A percentile compares a stretch with the other conserved stretches of the same genome.
These are phyloP conservation scores for Poeciliopsis paucimaculata DNA, from an alignment of 2,797 vertebrate species.

Conservation along the genomic window DNA sequence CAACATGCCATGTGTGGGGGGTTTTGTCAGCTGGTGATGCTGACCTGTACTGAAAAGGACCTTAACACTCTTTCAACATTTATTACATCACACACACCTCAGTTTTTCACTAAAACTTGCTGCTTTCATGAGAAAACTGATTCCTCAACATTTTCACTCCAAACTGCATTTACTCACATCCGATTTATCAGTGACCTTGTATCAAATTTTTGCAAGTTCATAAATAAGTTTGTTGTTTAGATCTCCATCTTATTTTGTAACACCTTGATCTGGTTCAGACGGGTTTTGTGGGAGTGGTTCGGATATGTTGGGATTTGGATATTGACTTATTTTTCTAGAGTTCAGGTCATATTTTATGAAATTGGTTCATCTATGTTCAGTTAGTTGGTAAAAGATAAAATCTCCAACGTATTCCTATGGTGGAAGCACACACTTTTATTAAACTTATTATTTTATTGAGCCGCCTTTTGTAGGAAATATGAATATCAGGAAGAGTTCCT, in stretches of 20 bases:
- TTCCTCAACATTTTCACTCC: background rate
- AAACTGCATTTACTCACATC: background rate
- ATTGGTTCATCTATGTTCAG: background rate
- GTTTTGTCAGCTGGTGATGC: background rate
- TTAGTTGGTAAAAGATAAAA: background rate
- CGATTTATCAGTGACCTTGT: background rate
- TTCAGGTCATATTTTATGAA: background rate
- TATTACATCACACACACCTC: background rate
- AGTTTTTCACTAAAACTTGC: background rate
- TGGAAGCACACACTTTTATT: background rate
- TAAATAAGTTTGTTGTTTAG: background rate
- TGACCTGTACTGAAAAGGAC: background rate
- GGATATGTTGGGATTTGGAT: background rate
- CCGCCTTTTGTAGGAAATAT: background rate
- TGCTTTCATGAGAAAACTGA: background rate
- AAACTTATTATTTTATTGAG: background rate
- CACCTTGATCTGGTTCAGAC: background rate
- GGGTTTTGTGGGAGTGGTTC: background rate
- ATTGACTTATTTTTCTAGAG: background rate
- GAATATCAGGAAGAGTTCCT: background rate
- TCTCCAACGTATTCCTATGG: background rate
- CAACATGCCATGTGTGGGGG: too few relatives aligned
- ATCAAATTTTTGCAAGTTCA: background rate
- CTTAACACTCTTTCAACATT: background rate
- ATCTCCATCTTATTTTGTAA: background rate